Percentiles rank a stretch among this genome's conserved stretches.
Evolutionary conservation across 2,797 vertebrate species (phyloP).

Genomic region (Vultur gryphus): DNA sequence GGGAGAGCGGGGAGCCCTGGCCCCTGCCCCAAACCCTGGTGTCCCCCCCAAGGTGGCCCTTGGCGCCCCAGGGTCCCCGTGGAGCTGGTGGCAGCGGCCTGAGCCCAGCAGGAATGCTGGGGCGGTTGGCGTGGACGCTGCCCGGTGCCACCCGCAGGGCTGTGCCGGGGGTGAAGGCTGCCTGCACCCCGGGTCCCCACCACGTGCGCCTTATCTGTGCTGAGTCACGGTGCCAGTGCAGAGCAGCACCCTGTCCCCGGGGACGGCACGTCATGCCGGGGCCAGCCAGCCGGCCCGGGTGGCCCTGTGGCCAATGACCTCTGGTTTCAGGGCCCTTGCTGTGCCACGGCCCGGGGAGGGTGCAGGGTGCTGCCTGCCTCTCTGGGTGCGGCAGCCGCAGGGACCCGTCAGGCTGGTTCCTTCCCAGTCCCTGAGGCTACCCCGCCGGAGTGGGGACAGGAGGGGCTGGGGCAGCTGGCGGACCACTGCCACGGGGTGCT

Average conservation of each 20-base stretch:
- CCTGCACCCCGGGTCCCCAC: neutral
- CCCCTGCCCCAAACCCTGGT: neutral
- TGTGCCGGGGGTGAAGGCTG: accelerated
- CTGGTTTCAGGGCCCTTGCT: accelerated
- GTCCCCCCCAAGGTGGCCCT: neutral
- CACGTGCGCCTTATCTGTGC: neutral
- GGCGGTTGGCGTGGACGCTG: accelerated
- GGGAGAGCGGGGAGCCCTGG: neutral
- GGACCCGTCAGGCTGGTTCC: conserved; percentile 10
- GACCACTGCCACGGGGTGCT: neutral
- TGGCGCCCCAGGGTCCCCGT: accelerated
- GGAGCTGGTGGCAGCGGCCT: neutral
- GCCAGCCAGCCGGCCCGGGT: accelerated
- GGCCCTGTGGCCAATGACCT: neutral
- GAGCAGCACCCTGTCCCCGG: neutral
- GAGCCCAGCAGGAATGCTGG: accelerated
- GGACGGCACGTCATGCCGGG: accelerated
- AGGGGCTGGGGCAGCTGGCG: accelerated
- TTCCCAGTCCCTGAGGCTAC: neutral
- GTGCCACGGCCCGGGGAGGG: accelerated
- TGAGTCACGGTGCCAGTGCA: neutral
- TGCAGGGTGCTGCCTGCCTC: neutral
- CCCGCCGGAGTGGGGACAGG: neutral
- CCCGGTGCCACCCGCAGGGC: accelerated
- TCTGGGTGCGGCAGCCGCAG: neutral